Percentiles rank a stretch among this genome's conserved stretches.
Evolutionary conservation across 2,113 vertebrate genomes (phyloP).

Genomic region (Conger conger): DNA sequence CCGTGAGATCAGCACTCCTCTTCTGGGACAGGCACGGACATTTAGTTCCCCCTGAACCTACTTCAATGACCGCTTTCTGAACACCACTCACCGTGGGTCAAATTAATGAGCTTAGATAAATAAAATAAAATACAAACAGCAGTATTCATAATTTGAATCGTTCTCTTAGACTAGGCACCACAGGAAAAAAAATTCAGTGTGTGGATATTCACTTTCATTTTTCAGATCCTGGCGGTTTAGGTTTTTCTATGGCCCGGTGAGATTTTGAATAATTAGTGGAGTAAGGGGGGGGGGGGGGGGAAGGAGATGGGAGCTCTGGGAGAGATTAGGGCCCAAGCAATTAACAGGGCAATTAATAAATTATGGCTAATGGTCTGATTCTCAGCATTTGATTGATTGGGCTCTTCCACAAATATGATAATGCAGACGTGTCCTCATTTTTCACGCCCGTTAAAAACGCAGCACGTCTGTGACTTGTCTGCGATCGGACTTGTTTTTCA

Average conservation of each 20-base stretch:
- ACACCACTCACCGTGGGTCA: neutral
- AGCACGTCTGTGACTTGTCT: neutral
- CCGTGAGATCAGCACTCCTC: neutral
- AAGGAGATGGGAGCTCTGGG: neutral
- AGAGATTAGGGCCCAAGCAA: conserved; percentile 1
- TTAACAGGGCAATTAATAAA: conserved; percentile 20
- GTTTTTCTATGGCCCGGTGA: neutral
- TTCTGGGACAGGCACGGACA: neutral
- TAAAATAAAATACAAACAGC: neutral
- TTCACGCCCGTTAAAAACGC: neutral
- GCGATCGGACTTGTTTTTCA: neutral
- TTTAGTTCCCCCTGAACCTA: neutral
- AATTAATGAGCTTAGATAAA: neutral
- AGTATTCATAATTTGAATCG: neutral
- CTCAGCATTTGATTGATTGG: neutral
- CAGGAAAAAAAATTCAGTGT: neutral
- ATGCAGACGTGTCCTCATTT: conserved; percentile 2
- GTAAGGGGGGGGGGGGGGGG: neutral
- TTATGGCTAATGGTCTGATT: conserved; percentile 22
- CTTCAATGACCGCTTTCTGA: neutral
- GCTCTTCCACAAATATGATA: conserved; percentile 13
- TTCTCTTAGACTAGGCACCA: neutral
- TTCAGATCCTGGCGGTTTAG: neutral
- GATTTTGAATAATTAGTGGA: neutral
- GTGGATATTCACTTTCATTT: neutral